Percentiles rank a stretch among this genome's conserved stretches.
Evolutionary conservation across 2,797 vertebrate genomes (phyloP).

Genomic region (Chaetodon trifasciatus): DNA sequence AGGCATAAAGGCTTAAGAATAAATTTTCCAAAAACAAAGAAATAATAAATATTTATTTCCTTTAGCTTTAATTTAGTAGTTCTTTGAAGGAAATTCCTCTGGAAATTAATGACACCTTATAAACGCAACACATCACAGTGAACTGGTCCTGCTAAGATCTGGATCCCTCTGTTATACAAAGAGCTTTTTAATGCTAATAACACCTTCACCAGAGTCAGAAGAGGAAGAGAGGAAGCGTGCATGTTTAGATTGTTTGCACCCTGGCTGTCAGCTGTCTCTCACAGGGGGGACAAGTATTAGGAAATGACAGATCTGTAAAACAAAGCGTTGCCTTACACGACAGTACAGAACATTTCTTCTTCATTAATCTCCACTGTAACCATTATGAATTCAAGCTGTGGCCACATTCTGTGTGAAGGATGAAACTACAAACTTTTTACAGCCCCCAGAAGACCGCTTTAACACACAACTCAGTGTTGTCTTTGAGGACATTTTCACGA

Average conservation of each 20-base stretch:
- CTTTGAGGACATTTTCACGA: constrained; percentile 16
- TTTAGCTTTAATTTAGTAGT: background rate
- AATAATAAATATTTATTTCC: background rate
- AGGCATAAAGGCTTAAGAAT: background rate
- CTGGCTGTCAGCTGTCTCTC: background rate
- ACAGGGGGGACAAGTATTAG: background rate
- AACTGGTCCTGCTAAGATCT: background rate
- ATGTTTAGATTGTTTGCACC: background rate
- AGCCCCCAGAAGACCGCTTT: background rate
- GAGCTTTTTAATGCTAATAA: background rate
- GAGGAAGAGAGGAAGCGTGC: background rate
- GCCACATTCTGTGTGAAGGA: background rate
- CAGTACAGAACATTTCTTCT: background rate
- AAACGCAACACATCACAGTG: background rate
- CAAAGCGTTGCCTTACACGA: background rate
- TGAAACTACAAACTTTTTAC: background rate
- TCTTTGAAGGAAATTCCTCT: background rate
- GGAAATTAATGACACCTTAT: background rate
- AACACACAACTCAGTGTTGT: background rate
- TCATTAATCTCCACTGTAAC: background rate
- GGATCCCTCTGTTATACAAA: background rate
- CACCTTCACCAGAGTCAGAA: background rate
- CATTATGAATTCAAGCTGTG: background rate
- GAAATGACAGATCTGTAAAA: background rate
- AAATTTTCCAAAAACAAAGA: background rate